phyloP scores from a whole-genome alignment of 2,113 vertebrate genomes.

The Malaclemys terrapin region DNA sequence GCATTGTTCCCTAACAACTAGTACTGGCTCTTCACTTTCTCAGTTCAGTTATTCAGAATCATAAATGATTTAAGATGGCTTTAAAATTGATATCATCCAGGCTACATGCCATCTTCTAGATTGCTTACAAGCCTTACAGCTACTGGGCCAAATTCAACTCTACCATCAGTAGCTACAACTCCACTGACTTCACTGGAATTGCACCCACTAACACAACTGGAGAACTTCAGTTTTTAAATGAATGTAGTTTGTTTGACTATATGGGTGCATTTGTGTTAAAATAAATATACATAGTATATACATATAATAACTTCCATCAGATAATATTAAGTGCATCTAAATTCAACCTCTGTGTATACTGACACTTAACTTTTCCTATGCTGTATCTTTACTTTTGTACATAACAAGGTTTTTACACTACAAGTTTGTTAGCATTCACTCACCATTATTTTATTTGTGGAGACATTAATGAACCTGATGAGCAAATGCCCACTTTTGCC shows the following conservation, averaged over 20 bases:
- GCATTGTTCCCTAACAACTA: neutral
- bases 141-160: neutral
- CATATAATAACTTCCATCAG: neutral
- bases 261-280: conserved; percentile 4
- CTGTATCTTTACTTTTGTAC: conserved; percentile 21
- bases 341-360: neutral
- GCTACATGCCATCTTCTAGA: fast-evolving
- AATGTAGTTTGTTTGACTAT: neutral
- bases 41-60: neutral
- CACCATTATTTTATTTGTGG: neutral
- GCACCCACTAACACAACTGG: neutral
- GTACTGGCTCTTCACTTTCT: neutral
- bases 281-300: neutral
- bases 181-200: neutral
- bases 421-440: conserved; percentile 45
- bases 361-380: neutral
- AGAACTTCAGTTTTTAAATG: neutral
- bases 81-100: neutral
- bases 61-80: too few relatives aligned
- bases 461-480: neutral
- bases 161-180: neutral
- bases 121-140: neutral
- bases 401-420: neutral
- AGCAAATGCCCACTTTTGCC: neutral
- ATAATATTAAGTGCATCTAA: conserved; percentile 1